These are phyloP conservation scores for Drosophila santomea DNA, from an alignment of 1,140 invertebrate genomes.

Conservation along the genomic window DNA sequence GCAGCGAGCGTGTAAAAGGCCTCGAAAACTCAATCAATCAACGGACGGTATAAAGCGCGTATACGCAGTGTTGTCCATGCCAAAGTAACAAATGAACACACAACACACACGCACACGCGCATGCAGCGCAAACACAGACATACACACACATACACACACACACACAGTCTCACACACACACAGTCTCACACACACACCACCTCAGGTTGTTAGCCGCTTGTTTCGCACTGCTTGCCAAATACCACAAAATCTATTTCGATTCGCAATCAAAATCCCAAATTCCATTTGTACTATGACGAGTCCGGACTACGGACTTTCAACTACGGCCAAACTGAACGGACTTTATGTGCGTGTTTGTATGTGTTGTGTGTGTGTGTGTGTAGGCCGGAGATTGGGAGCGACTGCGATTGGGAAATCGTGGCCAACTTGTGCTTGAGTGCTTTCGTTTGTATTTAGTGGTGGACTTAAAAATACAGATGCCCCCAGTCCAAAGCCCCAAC, in stretches of 20 bases:
- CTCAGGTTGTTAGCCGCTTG: slow-evolving; percentile 51
- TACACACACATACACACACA: not conserved
- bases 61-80: slow-evolving; percentile 75
- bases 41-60: slow-evolving; percentile 78
- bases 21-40: slow-evolving; percentile 75
- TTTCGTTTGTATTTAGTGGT: slow-evolving; percentile 85
- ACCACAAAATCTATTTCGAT: slow-evolving; percentile 84
- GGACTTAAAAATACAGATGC: slow-evolving; percentile 83
- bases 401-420: slow-evolving; percentile 65
- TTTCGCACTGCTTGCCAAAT: slow-evolving; percentile 80
- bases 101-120: slow-evolving; percentile 16
- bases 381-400: slow-evolving; percentile 28
- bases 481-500: slow-evolving; percentile 16
- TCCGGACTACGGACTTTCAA: slow-evolving; percentile 4
- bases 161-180: too few relatives aligned
- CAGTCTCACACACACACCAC: slow-evolving; percentile 22
- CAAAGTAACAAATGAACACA: slow-evolving; percentile 76
- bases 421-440: slow-evolving; percentile 84
- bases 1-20: slow-evolving; percentile 62
- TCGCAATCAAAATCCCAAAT: slow-evolving; percentile 84
- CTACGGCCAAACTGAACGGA: not conserved
- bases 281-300: slow-evolving; percentile 74
- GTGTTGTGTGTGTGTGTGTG: not conserved
- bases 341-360: not conserved
- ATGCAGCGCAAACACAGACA: slow-evolving; percentile 27